Base-by-base conservation (phyloP, 2,113 vertebrate genomes). In the Microcebus griseorufus region DNA sequence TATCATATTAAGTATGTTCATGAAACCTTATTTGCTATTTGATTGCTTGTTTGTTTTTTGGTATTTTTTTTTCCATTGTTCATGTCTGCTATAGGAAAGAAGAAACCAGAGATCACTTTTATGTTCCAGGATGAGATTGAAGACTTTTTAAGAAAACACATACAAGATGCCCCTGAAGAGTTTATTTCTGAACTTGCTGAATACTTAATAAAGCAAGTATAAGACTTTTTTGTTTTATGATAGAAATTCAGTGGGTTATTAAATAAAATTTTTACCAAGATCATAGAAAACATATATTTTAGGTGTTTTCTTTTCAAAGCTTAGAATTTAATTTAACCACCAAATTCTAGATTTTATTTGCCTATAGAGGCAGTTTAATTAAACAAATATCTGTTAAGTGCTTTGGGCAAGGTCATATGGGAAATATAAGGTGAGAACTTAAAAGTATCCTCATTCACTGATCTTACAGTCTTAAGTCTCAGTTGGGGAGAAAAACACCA, bases 131-230 rank as follows among this genome's bases (percentile, higher is more conserved):
- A 99, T 96, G 99, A 99, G 97, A 99, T 99, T 78, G 97, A 98
- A 90, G 98, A 98, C 18, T 98, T 99, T 97, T 98, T 99, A 97
- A 99, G 98, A 98, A 98, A 99, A 87, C 98, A 96, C 58, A 64
- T 99, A 95, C 98, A 97, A 32, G 99, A 99, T 98, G 99, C 99
- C 91, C 99, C 99, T 5, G 99, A 99, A 80, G 99, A 99, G 86
- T 99, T 99, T 97, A 98, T 99, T 92, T 97, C 98, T 76, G 99
- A 99, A 97, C 98, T 99, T 95, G 99, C 99, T 14, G 99, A 99
- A 95, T 98, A 99, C 82, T 98, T 99, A 97, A 97, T 98, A 97
- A 99, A 98, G 99, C 98, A 98, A 98, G 97, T 98, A 90, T 53
- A 95, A 86, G 90, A 76, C 32, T 64, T 73, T 82, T 93, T 94